Evolutionary conservation across 2,113 vertebrate species (phyloP), one percentile per base, ranked within the genome.

Genomic region (Lophura nycthemera): DNA sequence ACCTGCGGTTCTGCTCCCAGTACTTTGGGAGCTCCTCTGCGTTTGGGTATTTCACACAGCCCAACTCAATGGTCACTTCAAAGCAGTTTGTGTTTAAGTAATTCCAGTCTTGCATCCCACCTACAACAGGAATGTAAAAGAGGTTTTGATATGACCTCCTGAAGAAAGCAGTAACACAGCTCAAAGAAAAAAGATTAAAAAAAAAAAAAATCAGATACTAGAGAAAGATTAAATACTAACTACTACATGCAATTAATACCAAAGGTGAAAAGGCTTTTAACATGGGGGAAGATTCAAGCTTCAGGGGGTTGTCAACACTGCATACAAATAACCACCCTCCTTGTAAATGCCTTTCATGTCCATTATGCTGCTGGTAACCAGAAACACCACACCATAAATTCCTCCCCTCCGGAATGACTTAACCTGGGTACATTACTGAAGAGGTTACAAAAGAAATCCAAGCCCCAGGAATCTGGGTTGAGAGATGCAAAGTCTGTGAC

Each of bases 31-130:
- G 96, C 3, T 99, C 98, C 60, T 97, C 95, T 25, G 98, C 98
- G 83, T 50, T 71, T 11, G 99, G 99, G 38, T 99, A 99, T 95
- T 99, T 99, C 71, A 98, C 96, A 94, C 99, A 99, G 89, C 99
- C 98, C 92, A 99, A 78, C 97, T 99, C 99, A 47, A 99, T 99
- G 50, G 99, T 99, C 91, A 99, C 99, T 97, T 99, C 99, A 97
- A 99, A 99, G 93, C 99, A 99, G 97, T 99, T 99, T 14, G 99
- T 99, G 93, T 99, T 98, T 29, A 99, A 73, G 94, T 99, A 99
- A 97, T 99, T 99, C 99, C 99, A 99, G 97, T 99, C 99, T 92
- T 99, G 99, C 99, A 99, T 99, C 61, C 99, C 99, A 93, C 99
- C 99, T 99, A 95, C 71, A 90, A 78, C 6, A 84, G 80, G 64